Percentiles rank a stretch among this genome's conserved stretches.
Conservation (phyloP, 2,888 invertebrate genomes). For the Eugnorisma glareosa region DNA sequence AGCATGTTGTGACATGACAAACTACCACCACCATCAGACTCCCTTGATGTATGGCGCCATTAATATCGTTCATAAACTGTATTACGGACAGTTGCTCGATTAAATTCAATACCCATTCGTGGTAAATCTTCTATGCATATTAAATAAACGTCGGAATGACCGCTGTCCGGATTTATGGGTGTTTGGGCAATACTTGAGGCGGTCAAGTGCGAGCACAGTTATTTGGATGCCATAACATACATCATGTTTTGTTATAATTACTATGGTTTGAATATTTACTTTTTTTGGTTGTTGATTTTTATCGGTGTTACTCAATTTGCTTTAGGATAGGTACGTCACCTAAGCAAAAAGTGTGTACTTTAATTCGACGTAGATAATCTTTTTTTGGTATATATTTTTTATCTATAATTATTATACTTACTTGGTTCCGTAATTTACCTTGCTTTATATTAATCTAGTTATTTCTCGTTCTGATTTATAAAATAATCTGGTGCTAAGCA, state of each 20-base stretch:
- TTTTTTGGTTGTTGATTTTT: conserved; percentile 5
- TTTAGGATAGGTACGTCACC: conserved; percentile 1
- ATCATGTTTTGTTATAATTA: conserved; percentile 61
- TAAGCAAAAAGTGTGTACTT: neutral
- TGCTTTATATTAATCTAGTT: neutral
- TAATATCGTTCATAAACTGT: conserved; percentile 82
- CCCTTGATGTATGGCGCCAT: conserved; percentile 71
- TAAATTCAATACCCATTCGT: conserved; percentile 87
- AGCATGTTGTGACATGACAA: conserved; percentile 75
- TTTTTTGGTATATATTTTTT: neutral
- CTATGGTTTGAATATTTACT: conserved; percentile 11
- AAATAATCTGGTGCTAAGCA: neutral
- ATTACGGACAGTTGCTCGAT: conserved; percentile 83
- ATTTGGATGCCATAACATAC: conserved; percentile 57
- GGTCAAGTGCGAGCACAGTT: conserved; percentile 62
- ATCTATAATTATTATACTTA: neutral
- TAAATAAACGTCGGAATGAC: conserved; percentile 85
- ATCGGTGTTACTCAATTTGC: conserved; percentile 30
- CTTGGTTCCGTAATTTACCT: neutral
- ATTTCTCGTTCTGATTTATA: conserved; percentile 3
- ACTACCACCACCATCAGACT: conserved; percentile 68
- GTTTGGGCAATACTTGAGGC: conserved; percentile 73
- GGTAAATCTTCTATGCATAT: conserved; percentile 89
- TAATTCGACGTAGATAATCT: neutral
- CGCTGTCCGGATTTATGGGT: conserved; percentile 83